phyloP scores from a whole-genome alignment of 92 coral and sea anemone genomes.

The Heteractis magnifica region DNA sequence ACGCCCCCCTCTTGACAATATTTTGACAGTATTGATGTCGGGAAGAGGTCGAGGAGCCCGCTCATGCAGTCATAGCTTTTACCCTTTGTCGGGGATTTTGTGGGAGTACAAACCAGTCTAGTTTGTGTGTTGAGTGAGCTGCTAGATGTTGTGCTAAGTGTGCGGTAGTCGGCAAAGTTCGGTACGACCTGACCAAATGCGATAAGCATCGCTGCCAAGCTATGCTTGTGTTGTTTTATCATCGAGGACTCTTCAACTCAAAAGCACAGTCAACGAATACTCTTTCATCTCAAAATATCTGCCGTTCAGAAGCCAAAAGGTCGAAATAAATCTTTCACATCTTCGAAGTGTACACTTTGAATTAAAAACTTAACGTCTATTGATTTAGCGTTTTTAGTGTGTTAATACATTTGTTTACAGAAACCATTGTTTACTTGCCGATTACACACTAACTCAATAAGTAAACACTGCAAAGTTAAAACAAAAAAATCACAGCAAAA shows the following conservation, averaged over 20 bases:
- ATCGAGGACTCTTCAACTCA: constrained; percentile 18
- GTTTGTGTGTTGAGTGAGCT: constrained; percentile 25
- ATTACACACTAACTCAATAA: constrained; percentile 31
- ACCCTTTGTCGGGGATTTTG: constrained; percentile 15
- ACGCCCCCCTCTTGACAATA: constrained; percentile 88
- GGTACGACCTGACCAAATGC: constrained; percentile 8
- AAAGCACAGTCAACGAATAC: neutral
- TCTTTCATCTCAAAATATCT: constrained; percentile 8
- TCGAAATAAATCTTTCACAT: neutral
- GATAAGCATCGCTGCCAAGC: constrained; percentile 14
- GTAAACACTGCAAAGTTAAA: constrained; percentile 19
- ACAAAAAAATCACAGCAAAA: neutral
- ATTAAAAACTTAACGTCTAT: constrained; percentile 60
- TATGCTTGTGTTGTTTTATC: constrained; percentile 5
- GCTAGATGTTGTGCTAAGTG: neutral
- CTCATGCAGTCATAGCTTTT: neutral
- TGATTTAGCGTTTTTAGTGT: constrained; percentile 64
- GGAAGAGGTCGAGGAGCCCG: constrained; percentile 21
- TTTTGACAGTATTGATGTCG: constrained; percentile 72
- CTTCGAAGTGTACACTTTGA: constrained; percentile 20
- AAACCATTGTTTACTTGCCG: constrained; percentile 28
- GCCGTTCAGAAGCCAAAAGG: neutral
- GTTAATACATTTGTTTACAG: constrained; percentile 64
- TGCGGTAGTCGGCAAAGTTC: constrained; percentile 15
- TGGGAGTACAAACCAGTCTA: neutral